These are phyloP conservation scores for Paraplagusia blochii DNA, from an alignment of 2,113 vertebrate species.

Conservation along the genomic window DNA sequence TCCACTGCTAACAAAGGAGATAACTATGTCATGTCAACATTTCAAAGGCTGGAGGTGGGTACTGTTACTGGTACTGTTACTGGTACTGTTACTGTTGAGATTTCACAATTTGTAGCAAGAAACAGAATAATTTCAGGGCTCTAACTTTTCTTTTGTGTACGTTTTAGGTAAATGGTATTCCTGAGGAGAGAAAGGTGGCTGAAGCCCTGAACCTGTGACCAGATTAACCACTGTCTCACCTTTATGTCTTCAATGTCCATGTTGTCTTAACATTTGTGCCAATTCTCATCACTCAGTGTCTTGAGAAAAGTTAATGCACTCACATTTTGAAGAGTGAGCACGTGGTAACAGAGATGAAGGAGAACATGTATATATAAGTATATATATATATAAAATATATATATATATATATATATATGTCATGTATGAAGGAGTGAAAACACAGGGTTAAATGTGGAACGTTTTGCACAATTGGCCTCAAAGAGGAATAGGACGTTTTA, in stretches of 20 bases:
- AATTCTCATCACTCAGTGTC: slow-evolving; percentile 58
- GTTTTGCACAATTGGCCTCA: slow-evolving; percentile 46
- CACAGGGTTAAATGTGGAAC: too few species aligned
- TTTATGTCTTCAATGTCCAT: background rate
- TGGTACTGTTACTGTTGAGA: slow-evolving; percentile 67
- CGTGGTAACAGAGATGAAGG: background rate
- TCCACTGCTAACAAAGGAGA: slow-evolving; percentile 96
- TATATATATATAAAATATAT: too few species aligned
- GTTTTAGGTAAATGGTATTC: slow-evolving; percentile 98
- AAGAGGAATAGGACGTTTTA: slow-evolving; percentile 32
- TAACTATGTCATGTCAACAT: slow-evolving; percentile 97
- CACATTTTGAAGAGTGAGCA: slow-evolving; percentile 20
- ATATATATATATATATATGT: slow-evolving; percentile 42
- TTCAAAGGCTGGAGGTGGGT: slow-evolving; percentile 99
- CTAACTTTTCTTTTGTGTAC: slow-evolving; percentile 6
- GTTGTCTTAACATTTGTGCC: slow-evolving; percentile 49
- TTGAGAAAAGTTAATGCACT: slow-evolving; percentile 26
- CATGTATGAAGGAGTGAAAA: too few species aligned
- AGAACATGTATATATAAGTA: too few species aligned
- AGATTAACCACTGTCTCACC: slow-evolving; percentile 1
- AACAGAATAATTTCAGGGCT: background rate
- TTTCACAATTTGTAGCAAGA: background rate
- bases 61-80: slow-evolving; percentile 19
- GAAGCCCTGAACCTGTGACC: slow-evolving; percentile 91
- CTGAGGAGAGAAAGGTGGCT: slow-evolving; percentile 96